Conservation (phyloP, 1,140 invertebrate species). For the Paralvinella palmiformis region DNA sequence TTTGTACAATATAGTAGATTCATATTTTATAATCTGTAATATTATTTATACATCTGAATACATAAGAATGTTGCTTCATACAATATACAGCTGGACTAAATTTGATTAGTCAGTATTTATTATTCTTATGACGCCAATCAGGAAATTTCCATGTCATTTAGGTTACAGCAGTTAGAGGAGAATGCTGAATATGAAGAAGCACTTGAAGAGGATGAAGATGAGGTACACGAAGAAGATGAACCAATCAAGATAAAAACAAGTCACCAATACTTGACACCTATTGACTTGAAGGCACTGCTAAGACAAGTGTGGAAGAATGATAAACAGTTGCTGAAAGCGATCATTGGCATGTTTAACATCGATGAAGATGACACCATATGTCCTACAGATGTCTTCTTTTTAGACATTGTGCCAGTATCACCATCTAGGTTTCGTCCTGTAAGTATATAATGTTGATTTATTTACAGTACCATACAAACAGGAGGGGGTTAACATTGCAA, state of each 20-base stretch:
- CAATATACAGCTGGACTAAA: too few species aligned
- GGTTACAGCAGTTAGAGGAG: too few species aligned
- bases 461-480: too few species aligned
- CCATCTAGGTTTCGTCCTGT: conserved; percentile 80
- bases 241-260: conserved; percentile 19
- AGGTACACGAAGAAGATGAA: conserved; percentile 23
- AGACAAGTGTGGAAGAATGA: conserved; percentile 68
- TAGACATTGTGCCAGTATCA: conserved; percentile 75
- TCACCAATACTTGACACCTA: conserved; percentile 40
- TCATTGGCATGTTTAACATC: conserved; percentile 65
- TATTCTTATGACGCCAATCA: too few species aligned
- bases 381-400: conserved; percentile 85
- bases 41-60: too few species aligned
- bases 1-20: too few species aligned
- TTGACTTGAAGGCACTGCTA: conserved; percentile 61
- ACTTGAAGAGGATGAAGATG: neutral
- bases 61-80: too few species aligned
- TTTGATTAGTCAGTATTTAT: too few species aligned
- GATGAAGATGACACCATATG: conserved; percentile 49
- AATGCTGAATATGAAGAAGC: neutral
- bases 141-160: too few species aligned
- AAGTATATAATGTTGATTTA: conserved; percentile 31
- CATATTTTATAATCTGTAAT: too few species aligned
- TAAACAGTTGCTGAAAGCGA: conserved; percentile 60
- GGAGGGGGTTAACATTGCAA: neutral